Conservation (phyloP, 2,888 invertebrate species). For the Eueremaeus valkanovi region DNA sequence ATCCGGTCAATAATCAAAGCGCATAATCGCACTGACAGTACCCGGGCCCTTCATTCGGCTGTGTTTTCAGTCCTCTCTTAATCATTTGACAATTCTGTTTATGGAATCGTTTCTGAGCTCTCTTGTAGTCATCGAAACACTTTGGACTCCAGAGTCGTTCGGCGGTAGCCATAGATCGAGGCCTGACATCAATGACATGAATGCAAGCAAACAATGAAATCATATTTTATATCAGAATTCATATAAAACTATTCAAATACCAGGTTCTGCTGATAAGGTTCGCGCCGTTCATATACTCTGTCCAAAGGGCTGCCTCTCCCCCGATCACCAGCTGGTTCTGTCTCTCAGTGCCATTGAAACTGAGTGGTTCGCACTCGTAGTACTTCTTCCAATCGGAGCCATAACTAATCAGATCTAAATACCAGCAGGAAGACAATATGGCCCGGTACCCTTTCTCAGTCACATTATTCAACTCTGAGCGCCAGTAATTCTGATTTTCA, state of each 20-base stretch:
- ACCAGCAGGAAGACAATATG: constrained; percentile 80
- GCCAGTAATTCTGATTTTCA: constrained; percentile 42
- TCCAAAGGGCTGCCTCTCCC: constrained; percentile 92
- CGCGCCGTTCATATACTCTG: constrained; percentile 71
- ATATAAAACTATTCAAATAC: constrained; percentile 51
- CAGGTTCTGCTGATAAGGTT: constrained; percentile 65
- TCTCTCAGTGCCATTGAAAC: constrained; percentile 49
- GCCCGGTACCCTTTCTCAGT: constrained; percentile 60
- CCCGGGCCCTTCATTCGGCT: constrained; percentile 46
- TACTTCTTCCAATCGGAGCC: constrained; percentile 58
- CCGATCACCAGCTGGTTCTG: constrained; percentile 69
- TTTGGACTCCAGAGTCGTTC: constrained; percentile 72
- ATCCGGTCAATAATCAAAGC: background rate
- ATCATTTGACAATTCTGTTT: constrained; percentile 56
- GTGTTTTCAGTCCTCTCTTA: constrained; percentile 43
- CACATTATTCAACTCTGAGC: constrained; percentile 56
- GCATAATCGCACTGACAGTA: constrained; percentile 45
- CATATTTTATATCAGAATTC: too few relatives aligned
- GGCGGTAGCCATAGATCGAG: constrained; percentile 76
- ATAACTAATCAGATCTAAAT: constrained; percentile 67
- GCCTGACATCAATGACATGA: constrained; percentile 55
- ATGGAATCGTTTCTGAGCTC: constrained; percentile 62
- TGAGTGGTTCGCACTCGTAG: constrained; percentile 52
- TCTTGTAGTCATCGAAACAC: constrained; percentile 51
- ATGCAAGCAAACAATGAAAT: background rate